Evolutionary conservation across 2,797 vertebrate species (phyloP), one percentile per base, ranked within the genome.

Genomic region (Hippocampus kuda): DNA sequence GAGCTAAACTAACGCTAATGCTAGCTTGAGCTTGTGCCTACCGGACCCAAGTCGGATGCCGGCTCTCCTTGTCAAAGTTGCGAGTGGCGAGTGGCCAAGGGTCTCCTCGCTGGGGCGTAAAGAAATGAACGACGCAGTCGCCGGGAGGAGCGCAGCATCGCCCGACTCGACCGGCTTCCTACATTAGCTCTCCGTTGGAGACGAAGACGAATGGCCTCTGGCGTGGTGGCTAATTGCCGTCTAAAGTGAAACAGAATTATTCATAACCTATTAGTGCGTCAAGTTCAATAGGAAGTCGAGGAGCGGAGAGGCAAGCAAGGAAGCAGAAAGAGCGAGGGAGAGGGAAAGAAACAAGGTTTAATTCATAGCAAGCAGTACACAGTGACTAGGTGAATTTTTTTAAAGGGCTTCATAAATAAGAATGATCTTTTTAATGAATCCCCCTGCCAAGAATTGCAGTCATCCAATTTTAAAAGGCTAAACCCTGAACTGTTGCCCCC

Each of bases 191-290:
- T 83, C 84, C 72, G 79, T 77, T 72, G 75, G 73, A 79, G 81
- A 81, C 73, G 77, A 79, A 88, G 84, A 89, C 85, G 82, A 83
- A 87, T 83, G 86, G 90, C 92, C 89, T 72, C 74, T 84, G 86
- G 89, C 86, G 68, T 86, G 72, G 86, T 84, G 82, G 89, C 88
- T 91, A 91, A 89, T 90, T 90, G 88, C 83, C 77, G 49, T 87
- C 89, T 90, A 89, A 88, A 88, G 87, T 88, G 87, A 92, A 91
- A 90, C 87, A 86, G 89, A 91, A 92, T 92, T 91, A 93, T 92
- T 93, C 90, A 92, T 92, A 90, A 90, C 84, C 85, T 89, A 91
- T 92, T 91, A 92, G 89, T 83, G 85, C 87, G 87, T 88, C 87
- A 86, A 86, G 89, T 90, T 91, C 87, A 87, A 76, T 77, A 75